Base-by-base conservation (phyloP, 2,797 vertebrate species). In the Chlorospingus flavigularis region DNA sequence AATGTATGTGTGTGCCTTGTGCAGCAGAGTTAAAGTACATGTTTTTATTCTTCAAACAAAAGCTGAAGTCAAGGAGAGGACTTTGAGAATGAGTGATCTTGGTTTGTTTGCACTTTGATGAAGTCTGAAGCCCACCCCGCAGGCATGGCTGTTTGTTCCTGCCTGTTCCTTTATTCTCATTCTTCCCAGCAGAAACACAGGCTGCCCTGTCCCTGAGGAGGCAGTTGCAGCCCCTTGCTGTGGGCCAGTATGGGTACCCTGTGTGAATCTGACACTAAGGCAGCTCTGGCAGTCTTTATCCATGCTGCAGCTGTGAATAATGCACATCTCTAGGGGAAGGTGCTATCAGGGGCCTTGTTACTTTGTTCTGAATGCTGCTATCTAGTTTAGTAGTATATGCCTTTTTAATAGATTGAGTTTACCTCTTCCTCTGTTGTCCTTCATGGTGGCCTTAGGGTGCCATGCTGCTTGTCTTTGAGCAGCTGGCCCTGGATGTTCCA, bases 211-310 rank as follows among this genome's bases (percentile, higher is more conserved):
- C 60, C 33, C 60, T 51, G 42, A 62, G 62, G 33, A 68, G 26
- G 71, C 28, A 47, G 31, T 45, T 33, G 35, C n/a, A 62, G 53
- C 13, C 39, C 19, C 21, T 75, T 55, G 39, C 73, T 30, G 45
- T 0, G 0, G 45, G 50, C 47, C 40, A 8, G 0, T 13, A 3
- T 1, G 6, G 40, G 1, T 39, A 48, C 26, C 51, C 26, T 30
- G 17, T 4, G 9, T 16, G 58, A 39, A 30, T 12, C 33, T 48
- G 54, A 33, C 55, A 43, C 30, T 24, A 5, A 60, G 50, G 55
- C 40, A 77, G 45, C 37, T 84, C 67, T 70, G 48, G 50, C 30
- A 35, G 35, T 4, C 45, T 62, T 76, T 83, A 28, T 47, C 19
- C 11, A 0, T 24, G 43, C 55, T 40, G 33, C 24, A n/a, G 43